These are phyloP conservation scores for Philereme vetulata DNA, from an alignment of 2,888 invertebrate species.

Conservation along the genomic window DNA sequence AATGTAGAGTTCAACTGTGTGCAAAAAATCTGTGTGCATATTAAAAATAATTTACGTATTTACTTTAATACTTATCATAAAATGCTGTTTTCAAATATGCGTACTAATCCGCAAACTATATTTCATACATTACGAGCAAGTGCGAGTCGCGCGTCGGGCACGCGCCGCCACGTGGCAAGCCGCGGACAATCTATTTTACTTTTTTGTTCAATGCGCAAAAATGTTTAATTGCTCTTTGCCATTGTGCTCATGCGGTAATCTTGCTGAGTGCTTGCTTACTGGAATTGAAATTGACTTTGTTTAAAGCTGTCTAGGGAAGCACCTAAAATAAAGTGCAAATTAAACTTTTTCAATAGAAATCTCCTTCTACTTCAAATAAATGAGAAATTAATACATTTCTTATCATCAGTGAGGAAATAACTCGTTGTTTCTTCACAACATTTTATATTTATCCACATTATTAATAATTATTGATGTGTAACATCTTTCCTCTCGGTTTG, in stretches of 20 bases:
- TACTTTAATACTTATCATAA: not conserved
- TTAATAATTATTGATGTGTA: too few species aligned
- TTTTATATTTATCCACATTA: too few species aligned
- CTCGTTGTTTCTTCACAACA: too few species aligned
- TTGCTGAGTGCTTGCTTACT: conserved; percentile 56
- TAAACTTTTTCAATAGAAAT: too few species aligned
- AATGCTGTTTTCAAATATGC: conserved; percentile 9
- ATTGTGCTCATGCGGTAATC: conserved; percentile 58
- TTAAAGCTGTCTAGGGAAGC: not conserved
- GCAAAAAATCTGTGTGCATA: too few species aligned
- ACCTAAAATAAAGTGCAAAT: too few species aligned
- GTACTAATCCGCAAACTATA: conserved; percentile 31
- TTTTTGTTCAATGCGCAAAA: conserved; percentile 65
- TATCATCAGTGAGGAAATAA: too few species aligned
- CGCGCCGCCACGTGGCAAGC: conserved; percentile 40
- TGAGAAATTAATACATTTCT: too few species aligned
- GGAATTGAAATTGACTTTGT: conserved; percentile 49
- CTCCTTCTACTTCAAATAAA: too few species aligned
- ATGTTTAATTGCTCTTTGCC: conserved; percentile 66
- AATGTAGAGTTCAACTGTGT: too few species aligned
- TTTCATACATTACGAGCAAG: conserved; percentile 34
- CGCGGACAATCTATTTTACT: conserved; percentile 41
- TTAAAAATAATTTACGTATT: not conserved
- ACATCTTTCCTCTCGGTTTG: too few species aligned
- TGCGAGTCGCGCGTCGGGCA: conserved; percentile 45